Conservation (phyloP, 2,888 invertebrate genomes). For the Trachelus stipa region DNA sequence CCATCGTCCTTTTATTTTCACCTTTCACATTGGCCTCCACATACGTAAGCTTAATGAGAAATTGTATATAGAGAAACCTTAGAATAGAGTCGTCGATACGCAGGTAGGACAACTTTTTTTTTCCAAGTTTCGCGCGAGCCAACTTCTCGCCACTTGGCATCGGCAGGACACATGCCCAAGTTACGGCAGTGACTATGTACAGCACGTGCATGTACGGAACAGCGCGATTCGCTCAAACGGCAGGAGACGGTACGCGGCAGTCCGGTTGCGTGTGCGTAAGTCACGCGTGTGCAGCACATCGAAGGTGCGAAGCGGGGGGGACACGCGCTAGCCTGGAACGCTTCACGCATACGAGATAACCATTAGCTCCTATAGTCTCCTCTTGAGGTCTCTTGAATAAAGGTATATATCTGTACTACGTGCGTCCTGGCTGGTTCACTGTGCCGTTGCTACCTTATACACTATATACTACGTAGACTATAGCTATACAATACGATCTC, state of each 20-base stretch:
- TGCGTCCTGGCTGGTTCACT: not conserved
- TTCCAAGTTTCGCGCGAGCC: constrained; percentile 19
- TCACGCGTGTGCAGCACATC: constrained; percentile 6
- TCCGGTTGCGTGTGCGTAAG: constrained; percentile 1
- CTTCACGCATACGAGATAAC: constrained; percentile 48
- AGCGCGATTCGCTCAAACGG: not conserved
- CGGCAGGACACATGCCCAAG: not conserved
- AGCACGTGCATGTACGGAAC: not conserved
- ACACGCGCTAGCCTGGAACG: constrained; percentile 57
- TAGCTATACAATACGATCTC: not conserved
- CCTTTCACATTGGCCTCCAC: not conserved
- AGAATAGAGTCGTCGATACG: constrained; percentile 42
- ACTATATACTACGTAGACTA: not conserved
- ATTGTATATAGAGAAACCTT: constrained; percentile 9
- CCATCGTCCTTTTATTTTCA: not conserved
- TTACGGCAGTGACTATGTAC: not conserved
- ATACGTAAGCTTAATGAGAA: not conserved
- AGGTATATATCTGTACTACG: not conserved
- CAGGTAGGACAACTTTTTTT: constrained; percentile 41
- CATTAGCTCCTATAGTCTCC: not conserved
- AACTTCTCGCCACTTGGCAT: constrained; percentile 9
- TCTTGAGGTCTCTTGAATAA: not conserved
- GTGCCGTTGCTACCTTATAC: not conserved
- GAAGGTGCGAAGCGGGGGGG: constrained; percentile 37
- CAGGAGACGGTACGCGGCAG: not conserved